phyloP scores from a whole-genome alignment of 1,140 invertebrate species.

The Episyrphus balteatus region DNA sequence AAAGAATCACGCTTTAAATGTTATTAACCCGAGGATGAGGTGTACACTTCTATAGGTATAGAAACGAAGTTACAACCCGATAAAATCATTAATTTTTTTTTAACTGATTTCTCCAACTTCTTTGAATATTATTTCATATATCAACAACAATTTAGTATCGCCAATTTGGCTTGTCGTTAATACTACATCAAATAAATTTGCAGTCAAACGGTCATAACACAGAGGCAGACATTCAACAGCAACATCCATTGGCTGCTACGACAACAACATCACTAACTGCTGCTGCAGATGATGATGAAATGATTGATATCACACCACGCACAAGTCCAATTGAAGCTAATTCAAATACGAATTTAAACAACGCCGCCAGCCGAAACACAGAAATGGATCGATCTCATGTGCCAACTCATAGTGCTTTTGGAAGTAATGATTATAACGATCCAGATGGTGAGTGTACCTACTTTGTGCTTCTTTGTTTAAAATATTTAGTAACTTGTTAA shows the following conservation, averaged over 20 bases:
- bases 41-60: too few species aligned
- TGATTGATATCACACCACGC: slow-evolving; percentile 49
- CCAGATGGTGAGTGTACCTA: slow-evolving; percentile 23
- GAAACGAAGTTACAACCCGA: too few species aligned
- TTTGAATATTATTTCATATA: neutral
- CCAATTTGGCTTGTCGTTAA: too few species aligned
- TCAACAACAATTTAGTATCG: neutral
- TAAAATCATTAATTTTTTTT: too few species aligned
- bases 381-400: slow-evolving; percentile 13
- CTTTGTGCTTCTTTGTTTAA: neutral
- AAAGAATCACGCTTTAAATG: too few species aligned
- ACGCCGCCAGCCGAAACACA: neutral
- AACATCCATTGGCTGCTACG: slow-evolving; percentile 11
- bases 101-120: neutral
- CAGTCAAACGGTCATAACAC: slow-evolving; percentile 32
- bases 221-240: slow-evolving; percentile 23
- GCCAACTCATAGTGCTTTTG: slow-evolving; percentile 35
- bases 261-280: slow-evolving; percentile 25
- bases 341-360: slow-evolving; percentile 8
- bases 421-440: slow-evolving; percentile 12
- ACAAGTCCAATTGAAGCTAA: slow-evolving; percentile 29
- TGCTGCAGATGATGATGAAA: slow-evolving; percentile 47
- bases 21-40: too few species aligned
- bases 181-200: slow-evolving; percentile 3
- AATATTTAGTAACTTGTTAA: neutral